Percentiles rank a stretch among this genome's conserved stretches.
Evolutionary conservation across 2,113 vertebrate species (phyloP).

Genomic region (Salvelinus sp.): DNA sequence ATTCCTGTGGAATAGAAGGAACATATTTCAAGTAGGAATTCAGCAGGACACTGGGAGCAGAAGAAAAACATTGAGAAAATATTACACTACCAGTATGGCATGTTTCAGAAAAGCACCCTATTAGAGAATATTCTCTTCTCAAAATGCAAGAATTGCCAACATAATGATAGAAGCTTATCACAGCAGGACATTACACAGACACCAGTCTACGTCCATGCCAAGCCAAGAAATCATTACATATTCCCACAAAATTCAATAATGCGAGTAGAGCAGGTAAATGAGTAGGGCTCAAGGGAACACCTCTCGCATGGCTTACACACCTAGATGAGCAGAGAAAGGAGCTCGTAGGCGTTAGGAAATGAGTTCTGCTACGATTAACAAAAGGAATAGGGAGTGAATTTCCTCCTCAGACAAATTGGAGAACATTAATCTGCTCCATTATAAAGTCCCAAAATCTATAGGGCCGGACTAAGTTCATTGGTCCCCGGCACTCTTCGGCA

Average conservation of each 20-base stretch:
- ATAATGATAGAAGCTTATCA: no score
- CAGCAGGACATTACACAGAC: no score
- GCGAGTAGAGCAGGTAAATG: no score
- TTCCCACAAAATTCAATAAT: no score
- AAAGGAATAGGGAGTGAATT: background rate
- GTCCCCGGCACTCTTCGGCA: slow-evolving; percentile 36
- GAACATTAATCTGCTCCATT: slow-evolving; percentile 25
- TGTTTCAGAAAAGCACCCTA: no score
- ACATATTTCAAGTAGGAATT: background rate
- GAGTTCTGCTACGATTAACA: background rate
- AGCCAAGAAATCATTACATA: no score
- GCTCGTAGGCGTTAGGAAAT: background rate
- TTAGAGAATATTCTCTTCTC: no score
- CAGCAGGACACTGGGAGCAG: background rate
- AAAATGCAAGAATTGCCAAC: no score
- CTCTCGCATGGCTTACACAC: background rate
- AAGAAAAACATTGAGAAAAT: no score
- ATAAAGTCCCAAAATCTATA: slow-evolving; percentile 37
- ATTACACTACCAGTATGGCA: no score
- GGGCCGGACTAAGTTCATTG: slow-evolving; percentile 42
- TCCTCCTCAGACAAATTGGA: slow-evolving; percentile 7
- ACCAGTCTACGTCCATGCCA: no score
- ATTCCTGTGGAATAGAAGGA: background rate
- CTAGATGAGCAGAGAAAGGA: background rate
- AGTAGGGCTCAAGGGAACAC: background rate